Evolutionary conservation across 2,113 vertebrate species (phyloP), one percentile per base, ranked within the genome.

Genomic region (Cebus imitator): DNA sequence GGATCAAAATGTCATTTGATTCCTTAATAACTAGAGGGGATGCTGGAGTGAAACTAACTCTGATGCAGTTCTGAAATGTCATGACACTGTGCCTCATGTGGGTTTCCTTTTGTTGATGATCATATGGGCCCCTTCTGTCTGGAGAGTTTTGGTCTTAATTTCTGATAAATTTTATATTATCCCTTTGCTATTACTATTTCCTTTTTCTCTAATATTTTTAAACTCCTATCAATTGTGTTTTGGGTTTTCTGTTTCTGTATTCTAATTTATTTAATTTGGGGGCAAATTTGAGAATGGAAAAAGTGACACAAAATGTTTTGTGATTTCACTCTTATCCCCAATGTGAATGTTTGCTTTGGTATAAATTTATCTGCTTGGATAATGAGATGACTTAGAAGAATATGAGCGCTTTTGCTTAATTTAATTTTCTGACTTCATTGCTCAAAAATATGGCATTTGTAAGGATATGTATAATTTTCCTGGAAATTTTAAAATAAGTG

Each of bases 61-160:
- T 45, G 4, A 40, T 43, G 32, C 73, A 61, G 0, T 61, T 61
- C 48, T 86, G 37, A 86, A 64, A 32, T 50, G 27, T 50, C 32
- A 55, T 48, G 37, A 23, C 1, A 0, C 0, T 43, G 6, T 88
- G 5, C 17, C 20, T 70, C 4, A 1, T 0, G 13, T 25, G 58
- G n/a, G 32, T 58, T 78, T 64, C 10, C 35, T 88, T 87, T 66
- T 61, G 2, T 55, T 70, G 35, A 37, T 73, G 12, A 30, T 40
- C 17, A 21, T 12, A 17, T 86, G 37, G 11, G 4, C 16, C 23
- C 18, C 16, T 72, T 58, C 61, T 72, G 1, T 37, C 17, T 87
- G 18, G 32, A 83, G 17, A 43, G 2, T 45, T 35, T 37, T 88
- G 52, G 12, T 12, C 16, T 75, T 61, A 17, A 27, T 84, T 70